A percentile compares a stretch with the other conserved stretches of the same genome.
Conservation (phyloP, 2,113 vertebrate species). For the Callopanchax toddi region DNA sequence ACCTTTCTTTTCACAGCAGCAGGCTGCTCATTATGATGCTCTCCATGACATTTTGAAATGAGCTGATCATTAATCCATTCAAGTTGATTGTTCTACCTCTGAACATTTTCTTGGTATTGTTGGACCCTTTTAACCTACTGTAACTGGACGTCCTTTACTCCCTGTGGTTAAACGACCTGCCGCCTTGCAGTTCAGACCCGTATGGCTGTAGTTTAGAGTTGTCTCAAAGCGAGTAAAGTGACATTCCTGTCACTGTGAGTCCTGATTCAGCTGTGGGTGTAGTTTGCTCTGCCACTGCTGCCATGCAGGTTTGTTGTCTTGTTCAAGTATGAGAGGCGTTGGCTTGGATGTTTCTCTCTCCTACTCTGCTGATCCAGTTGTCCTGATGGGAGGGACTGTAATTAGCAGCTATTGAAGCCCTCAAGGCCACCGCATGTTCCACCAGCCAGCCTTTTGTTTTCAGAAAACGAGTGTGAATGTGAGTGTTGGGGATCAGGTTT, state of each 20-base stretch:
- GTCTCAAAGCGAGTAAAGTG: conserved; percentile 61
- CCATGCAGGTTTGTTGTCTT: conserved; percentile 37
- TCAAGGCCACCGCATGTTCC: conserved; percentile 3
- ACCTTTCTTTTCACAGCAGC: conserved; percentile 35
- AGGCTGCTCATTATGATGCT: conserved; percentile 46
- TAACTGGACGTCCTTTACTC: neutral
- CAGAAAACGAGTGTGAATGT: conserved; percentile 37
- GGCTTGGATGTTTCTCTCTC: conserved; percentile 9
- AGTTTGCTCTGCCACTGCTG: conserved; percentile 26
- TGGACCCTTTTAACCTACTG: conserved; percentile 10
- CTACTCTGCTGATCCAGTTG: neutral
- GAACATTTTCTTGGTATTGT: conserved; percentile 48
- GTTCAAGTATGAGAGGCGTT: conserved; percentile 49
- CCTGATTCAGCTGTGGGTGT: conserved; percentile 65
- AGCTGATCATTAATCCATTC: conserved; percentile 72
- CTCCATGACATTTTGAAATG: conserved; percentile 52
- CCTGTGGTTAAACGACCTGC: neutral
- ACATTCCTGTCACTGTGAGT: conserved; percentile 71
- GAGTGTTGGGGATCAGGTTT: conserved; percentile 41
- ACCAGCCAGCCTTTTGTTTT: conserved; percentile 39
- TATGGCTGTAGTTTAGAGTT: conserved; percentile 15
- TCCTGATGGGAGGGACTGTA: conserved; percentile 38
- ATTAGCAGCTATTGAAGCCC: conserved; percentile 26
- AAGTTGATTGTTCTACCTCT: conserved; percentile 31
- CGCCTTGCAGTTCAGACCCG: neutral